A percentile compares a stretch with the other conserved stretches of the same genome.
These are phyloP conservation scores for Pollenia amentaria DNA, from an alignment of 2,888 invertebrate species.

Conservation along the genomic window DNA sequence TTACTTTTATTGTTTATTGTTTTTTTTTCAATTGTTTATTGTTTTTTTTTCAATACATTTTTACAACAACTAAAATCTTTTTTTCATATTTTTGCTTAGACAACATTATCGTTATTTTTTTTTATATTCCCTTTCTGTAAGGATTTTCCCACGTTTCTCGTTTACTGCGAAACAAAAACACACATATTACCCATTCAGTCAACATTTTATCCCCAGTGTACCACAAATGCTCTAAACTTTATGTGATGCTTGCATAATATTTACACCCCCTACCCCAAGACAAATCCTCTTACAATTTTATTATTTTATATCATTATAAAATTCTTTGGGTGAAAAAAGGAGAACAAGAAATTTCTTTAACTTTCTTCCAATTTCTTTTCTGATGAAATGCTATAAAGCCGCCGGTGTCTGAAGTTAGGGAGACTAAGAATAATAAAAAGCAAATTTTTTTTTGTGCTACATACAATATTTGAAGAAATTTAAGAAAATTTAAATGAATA, in stretches of 20 bases:
- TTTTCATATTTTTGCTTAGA: constrained; percentile 5
- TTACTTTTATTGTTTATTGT: neutral
- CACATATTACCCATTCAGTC: neutral
- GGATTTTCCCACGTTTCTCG: constrained; percentile 58
- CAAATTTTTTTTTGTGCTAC: neutral
- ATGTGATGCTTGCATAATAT: neutral
- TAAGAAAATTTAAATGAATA: neutral
- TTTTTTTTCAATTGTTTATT: neutral
- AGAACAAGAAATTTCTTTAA: neutral
- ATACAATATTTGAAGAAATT: neutral
- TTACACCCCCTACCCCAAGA: neutral
- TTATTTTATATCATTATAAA: constrained; percentile 28
- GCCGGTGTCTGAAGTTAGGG: neutral
- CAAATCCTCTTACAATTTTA: constrained; percentile 1
- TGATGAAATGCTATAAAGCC: constrained; percentile 19
- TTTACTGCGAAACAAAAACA: constrained; percentile 18
- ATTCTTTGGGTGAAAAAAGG: neutral
- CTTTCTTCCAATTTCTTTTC: constrained; percentile 24
- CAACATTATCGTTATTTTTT: neutral
- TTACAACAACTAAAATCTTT: neutral
- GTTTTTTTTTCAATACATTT: constrained; percentile 15
- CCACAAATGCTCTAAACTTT: constrained; percentile 8
- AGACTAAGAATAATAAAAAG: neutral
- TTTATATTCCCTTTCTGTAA: constrained; percentile 14
- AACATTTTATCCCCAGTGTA: constrained; percentile 34